Evolutionary conservation across 2,888 invertebrate species (phyloP).

Genomic region (Cabera pusaria): DNA sequence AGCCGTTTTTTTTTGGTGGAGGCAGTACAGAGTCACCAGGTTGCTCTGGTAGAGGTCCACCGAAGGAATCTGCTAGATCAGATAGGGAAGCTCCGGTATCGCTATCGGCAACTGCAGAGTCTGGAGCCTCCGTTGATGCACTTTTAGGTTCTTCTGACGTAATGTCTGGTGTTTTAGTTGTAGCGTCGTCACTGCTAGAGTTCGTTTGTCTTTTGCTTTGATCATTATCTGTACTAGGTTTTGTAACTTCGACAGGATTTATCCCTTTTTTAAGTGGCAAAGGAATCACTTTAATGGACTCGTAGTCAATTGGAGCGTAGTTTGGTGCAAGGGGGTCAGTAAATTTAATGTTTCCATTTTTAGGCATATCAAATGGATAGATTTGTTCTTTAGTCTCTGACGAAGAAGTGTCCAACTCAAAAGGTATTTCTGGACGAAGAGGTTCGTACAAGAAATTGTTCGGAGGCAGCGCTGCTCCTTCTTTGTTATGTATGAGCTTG

Average conservation of each 20-base stretch:
- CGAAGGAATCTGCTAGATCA: conserved; percentile 91
- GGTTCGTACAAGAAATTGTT: conserved; percentile 68
- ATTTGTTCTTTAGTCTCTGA: conserved; percentile 59
- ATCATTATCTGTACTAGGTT: conserved; percentile 46
- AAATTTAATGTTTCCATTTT: conserved; percentile 54
- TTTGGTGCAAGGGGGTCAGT: conserved; percentile 39
- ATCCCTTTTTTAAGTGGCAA: conserved; percentile 65
- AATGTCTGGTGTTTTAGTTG: conserved; percentile 27
- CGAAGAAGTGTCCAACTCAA: conserved; percentile 68
- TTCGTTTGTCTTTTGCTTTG: conserved; percentile 65
- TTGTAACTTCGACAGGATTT: conserved; percentile 57
- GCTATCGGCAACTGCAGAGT: conserved; percentile 73
- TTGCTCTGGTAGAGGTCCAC: conserved; percentile 83
- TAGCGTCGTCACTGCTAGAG: conserved; percentile 39
- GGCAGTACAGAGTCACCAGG: conserved; percentile 85
- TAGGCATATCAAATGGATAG: conserved; percentile 66
- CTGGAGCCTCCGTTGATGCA: conserved; percentile 44
- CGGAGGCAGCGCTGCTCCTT: conserved; percentile 39
- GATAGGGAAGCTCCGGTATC: conserved; percentile 80
- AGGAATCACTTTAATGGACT: conserved; percentile 72
- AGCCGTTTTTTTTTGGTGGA: conserved; percentile 88
- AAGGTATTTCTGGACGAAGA: conserved; percentile 60
- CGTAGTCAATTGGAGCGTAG: conserved; percentile 69
- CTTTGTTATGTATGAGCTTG: conserved; percentile 35
- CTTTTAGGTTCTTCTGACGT: conserved; percentile 45